Conservation (phyloP, 2,113 vertebrate genomes). For the Hippopotamus amphibius region DNA sequence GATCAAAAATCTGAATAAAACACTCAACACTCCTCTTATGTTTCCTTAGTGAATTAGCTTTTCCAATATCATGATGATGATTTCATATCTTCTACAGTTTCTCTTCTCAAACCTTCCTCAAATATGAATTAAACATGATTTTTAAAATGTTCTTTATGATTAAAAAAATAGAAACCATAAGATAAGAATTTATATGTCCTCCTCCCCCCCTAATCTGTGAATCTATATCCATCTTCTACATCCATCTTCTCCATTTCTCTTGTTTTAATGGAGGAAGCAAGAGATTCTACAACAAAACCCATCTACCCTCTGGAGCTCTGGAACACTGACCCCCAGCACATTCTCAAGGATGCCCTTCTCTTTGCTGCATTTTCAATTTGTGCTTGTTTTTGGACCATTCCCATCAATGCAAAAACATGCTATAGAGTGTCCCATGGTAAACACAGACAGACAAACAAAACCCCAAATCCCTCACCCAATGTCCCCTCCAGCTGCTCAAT, state of each 20-base stretch:
- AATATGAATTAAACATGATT: slow-evolving; percentile 5
- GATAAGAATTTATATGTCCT: not conserved
- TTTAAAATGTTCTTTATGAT: slow-evolving; percentile 1
- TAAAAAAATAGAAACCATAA: not conserved
- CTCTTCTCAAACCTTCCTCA: not conserved
- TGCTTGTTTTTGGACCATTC: not conserved
- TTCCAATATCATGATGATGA: not conserved
- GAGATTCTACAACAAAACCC: not conserved
- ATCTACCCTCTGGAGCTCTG: not conserved
- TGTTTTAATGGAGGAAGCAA: not conserved
- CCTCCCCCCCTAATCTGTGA: not conserved
- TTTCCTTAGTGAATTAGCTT: slow-evolving; percentile 1
- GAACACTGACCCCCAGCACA: not conserved
- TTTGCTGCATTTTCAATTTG: not conserved
- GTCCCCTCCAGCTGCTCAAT: not conserved
- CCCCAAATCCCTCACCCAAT: not conserved
- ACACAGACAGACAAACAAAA: slow-evolving; percentile 9
- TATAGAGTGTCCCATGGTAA: not conserved
- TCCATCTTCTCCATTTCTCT: not conserved
- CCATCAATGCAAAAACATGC: not conserved
- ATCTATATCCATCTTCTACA: not conserved
- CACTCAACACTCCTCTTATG: not conserved
- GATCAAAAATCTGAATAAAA: not conserved
- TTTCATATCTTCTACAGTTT: not conserved
- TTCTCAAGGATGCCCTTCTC: not conserved